These are phyloP conservation scores for Pelodytes ibericus DNA, from an alignment of 2,797 vertebrate species.

Conservation along the genomic window DNA sequence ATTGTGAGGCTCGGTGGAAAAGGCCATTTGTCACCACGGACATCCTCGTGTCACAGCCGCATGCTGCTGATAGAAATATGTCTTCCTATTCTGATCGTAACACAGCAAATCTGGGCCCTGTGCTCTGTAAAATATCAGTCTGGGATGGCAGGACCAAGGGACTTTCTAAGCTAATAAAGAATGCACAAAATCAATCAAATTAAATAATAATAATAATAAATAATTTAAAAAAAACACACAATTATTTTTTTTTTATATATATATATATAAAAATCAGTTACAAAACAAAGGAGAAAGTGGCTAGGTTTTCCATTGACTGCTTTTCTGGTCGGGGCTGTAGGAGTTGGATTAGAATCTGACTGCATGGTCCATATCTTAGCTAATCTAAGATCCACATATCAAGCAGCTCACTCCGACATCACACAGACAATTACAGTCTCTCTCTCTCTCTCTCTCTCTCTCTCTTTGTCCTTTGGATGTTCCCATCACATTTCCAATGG, in stretches of 20 bases:
- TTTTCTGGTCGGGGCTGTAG: constrained; percentile 7
- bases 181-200: constrained; percentile 13
- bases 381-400: constrained; percentile 39
- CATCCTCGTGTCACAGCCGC: constrained; percentile 62
- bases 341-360: constrained; percentile 23
- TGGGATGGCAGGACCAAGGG: not conserved
- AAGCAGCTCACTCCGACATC: constrained; percentile 38
- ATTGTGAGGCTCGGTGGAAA: constrained; percentile 67
- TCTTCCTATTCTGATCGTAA: constrained; percentile 59
- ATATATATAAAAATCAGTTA: no score
- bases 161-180: not conserved
- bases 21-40: constrained; percentile 67
- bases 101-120: constrained; percentile 53
- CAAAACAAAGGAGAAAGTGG: not conserved
- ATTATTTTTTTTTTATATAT: no score
- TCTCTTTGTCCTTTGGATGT: not conserved
- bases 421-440: constrained; percentile 15
- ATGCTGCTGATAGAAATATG: constrained; percentile 64
- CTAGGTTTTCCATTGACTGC: not conserved
- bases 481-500: not conserved
- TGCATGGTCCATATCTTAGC: constrained; percentile 18
- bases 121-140: constrained; percentile 56
- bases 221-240: not conserved
- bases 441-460: not conserved
- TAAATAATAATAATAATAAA: not conserved